phyloP scores from a whole-genome alignment of 2,113 vertebrate species.

The Columba livia region DNA sequence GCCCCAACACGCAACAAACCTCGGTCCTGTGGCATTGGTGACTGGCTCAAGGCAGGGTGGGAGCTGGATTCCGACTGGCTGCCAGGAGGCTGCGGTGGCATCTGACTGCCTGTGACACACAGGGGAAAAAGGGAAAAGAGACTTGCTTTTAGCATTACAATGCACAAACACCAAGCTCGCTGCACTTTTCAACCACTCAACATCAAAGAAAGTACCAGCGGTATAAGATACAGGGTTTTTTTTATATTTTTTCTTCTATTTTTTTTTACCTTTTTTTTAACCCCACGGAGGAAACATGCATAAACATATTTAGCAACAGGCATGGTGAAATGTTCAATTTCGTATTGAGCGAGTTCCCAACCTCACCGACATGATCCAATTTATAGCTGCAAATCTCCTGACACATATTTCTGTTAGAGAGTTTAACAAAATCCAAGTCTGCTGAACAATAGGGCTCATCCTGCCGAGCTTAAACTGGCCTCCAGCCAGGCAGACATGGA shows the following conservation, averaged over 20 bases:
- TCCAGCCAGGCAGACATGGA: conserved; percentile 37
- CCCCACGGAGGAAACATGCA: conserved; percentile 33
- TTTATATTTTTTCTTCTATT: neutral
- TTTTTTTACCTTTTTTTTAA: neutral
- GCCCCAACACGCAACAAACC: conserved; percentile 78
- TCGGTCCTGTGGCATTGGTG: conserved; percentile 94
- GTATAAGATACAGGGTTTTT: neutral
- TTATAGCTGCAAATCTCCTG: conserved; percentile 58
- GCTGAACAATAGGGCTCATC: conserved; percentile 51
- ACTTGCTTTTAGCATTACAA: conserved; percentile 38
- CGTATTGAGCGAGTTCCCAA: conserved; percentile 37
- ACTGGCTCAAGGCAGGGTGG: conserved; percentile 88
- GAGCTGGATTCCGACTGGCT: conserved; percentile 88
- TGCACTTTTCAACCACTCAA: neutral
- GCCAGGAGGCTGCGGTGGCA: conserved; percentile 88
- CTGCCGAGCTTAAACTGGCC: conserved; percentile 39
- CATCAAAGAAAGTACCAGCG: neutral
- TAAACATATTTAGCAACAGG: conserved; percentile 58
- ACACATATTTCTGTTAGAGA: conserved; percentile 44
- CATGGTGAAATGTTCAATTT: conserved; percentile 54
- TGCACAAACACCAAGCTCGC: neutral
- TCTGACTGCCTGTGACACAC: conserved; percentile 84
- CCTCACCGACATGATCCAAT: conserved; percentile 56
- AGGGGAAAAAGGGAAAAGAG: conserved; percentile 45
- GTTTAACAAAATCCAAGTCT: conserved; percentile 55